Evolutionary conservation across 2,888 invertebrate genomes (phyloP), one percentile per base, ranked within the genome.

Genomic region (Leucophenga maculata): DNA sequence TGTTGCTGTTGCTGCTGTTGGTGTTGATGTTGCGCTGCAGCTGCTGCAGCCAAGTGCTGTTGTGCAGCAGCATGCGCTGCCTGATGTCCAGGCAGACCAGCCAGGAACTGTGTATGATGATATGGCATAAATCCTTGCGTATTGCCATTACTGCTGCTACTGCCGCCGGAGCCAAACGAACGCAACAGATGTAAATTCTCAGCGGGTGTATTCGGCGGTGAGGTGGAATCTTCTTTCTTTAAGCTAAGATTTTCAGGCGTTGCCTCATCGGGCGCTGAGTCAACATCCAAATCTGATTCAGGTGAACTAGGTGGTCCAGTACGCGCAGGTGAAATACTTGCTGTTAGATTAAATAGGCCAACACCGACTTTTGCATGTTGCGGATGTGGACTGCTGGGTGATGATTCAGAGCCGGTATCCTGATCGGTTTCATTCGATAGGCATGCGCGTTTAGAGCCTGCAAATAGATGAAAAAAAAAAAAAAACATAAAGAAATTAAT

Each of bases 191-290:
- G 86, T 62, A 88, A 72, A 74, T 83, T 82, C 73, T 86, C 83
- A 74, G 89, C 86, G 68, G 88, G 88, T 60, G 89, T 88, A 39
- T 84, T 84, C 13, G 89, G 88, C 44, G 89, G 88, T 72, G 89
- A 88, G 44, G 89, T 86, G 76, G 82, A 91, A 86, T 87, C 91
- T 87, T 83, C 90, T 77, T 90, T 95, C 82, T 95, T 94, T 79
- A 95, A 90, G 39, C 95, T 95, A 0, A 95, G 90, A 88, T 95
- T 95, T 86, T 95, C 95, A 0, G 95, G 95, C 0, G 92, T 92
- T 0, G 93, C 91, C 75, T 89, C 89, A 72, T 89, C 89, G 4
- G 89, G 88, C 31, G 89, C 89, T 0, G 89, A 89, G 57, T 89
- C 89, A n/a, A 89, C 89, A 75, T 89, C 89, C 48, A 89, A 77